Conservation (phyloP, 2,113 vertebrate species). For the Hippolais icterina region DNA sequence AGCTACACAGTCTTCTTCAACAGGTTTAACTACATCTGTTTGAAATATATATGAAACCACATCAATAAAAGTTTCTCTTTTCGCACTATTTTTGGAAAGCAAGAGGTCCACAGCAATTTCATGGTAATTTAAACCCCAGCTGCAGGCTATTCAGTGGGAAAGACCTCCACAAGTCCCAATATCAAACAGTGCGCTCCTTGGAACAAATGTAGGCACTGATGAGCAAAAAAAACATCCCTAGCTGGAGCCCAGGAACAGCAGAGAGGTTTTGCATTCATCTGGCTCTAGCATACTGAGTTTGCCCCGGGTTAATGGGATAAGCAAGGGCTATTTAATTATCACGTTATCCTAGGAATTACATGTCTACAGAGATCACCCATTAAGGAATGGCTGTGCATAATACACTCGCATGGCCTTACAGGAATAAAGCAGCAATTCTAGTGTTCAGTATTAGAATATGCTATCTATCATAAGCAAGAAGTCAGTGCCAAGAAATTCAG, state of each 20-base stretch:
- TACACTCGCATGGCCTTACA: neutral
- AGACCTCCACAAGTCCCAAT: neutral
- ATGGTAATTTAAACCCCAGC: neutral
- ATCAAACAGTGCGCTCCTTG: neutral
- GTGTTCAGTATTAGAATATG: neutral
- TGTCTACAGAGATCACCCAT: slow-evolving; percentile 36
- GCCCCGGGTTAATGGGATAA: slow-evolving; percentile 58
- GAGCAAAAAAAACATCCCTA: neutral
- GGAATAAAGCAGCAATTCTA: neutral
- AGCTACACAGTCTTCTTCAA: neutral
- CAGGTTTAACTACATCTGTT: neutral
- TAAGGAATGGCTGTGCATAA: neutral
- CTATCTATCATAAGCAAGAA: neutral
- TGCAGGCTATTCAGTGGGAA: neutral
- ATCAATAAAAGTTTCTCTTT: neutral
- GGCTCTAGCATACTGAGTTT: slow-evolving; percentile 1
- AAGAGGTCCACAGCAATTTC: neutral
- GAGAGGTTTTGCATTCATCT: neutral
- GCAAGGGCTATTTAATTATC: slow-evolving; percentile 54
- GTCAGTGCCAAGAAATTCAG: neutral
- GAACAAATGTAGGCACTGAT: neutral
- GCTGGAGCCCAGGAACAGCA: neutral
- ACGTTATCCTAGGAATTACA: slow-evolving; percentile 43
- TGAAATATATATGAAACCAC: neutral
- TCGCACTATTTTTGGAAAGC: neutral